phyloP scores from a whole-genome alignment of 2,888 invertebrate species.

The Andrena dorsata region DNA sequence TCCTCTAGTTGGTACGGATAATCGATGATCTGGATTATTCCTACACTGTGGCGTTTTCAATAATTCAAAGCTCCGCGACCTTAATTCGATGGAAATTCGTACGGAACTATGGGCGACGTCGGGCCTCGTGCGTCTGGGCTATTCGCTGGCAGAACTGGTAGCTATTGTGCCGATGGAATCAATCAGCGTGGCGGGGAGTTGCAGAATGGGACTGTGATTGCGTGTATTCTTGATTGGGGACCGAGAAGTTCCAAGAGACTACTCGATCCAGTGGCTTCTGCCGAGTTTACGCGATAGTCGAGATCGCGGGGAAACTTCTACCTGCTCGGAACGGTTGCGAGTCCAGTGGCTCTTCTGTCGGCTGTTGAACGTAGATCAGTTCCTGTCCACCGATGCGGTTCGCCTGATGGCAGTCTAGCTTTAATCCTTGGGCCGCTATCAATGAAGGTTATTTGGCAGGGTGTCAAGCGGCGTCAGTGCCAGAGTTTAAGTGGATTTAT shows the following conservation, averaged over 20 bases:
- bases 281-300: not conserved
- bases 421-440: constrained; percentile 49
- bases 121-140: too few species aligned
- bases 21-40: not conserved
- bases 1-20: too few species aligned
- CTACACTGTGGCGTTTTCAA: not conserved
- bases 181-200: too few species aligned
- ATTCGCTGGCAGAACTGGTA: too few species aligned
- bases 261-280: not conserved
- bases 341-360: not conserved
- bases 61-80: too few species aligned
- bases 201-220: too few species aligned
- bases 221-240: not conserved
- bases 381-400: constrained; percentile 10
- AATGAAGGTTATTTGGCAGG: constrained; percentile 64
- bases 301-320: not conserved
- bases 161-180: too few species aligned
- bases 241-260: not conserved
- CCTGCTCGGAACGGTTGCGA: not conserved
- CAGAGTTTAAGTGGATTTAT: constrained; percentile 51
- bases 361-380: not conserved
- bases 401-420: constrained; percentile 19
- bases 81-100: too few species aligned
- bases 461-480: constrained; percentile 43
- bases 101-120: too few species aligned